Evolutionary conservation across 2,888 invertebrate species (phyloP), one percentile per base, ranked within the genome.

Genomic region (Drosophila histrio): DNA sequence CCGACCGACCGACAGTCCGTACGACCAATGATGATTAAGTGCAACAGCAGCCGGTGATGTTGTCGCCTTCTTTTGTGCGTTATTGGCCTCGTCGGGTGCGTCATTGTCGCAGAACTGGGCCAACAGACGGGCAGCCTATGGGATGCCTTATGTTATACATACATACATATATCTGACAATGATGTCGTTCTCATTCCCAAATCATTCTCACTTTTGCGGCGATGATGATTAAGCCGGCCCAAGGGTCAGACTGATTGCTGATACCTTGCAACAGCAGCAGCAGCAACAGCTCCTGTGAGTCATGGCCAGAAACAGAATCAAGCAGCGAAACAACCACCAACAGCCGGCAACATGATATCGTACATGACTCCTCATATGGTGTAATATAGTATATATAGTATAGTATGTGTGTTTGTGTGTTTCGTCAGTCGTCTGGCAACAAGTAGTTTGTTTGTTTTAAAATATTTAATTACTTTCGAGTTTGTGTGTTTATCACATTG

Each of bases 391-490:
- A 11, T 36, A 32, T 50, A 15, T 24, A 24, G 28, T 43, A 7
- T 53, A 13, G 30, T 30, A 6, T 49, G 28, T 53, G 30, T 41
- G 17, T 50, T 21, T 38, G 30, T 32, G 41, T 56, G 19, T 53
- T 66, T 30, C 38, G 21, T 41, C 13, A 49, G 49, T 65, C 26
- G 72, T 59, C 76, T 50, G 59, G 77, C 87, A 86, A 83, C 80
- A 87, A 81, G 85, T 87, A 78, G 76, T 85, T 68, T 79, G 60
- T 83, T 86, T 85, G 70, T 85, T 82, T 79, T 68, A 49, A 87
- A 86, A 82, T 87, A 82, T 82, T 82, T 82, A 87, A 86, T 82
- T 82, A 87, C 82, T 85, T 78, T 81, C 62, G 59, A 56, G 77
- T 58, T 43, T 75, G 19, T 39, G 56, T 46, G 53, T 66, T 58